phyloP scores from a whole-genome alignment of 2,797 vertebrate species.

The Lophius americanus region DNA sequence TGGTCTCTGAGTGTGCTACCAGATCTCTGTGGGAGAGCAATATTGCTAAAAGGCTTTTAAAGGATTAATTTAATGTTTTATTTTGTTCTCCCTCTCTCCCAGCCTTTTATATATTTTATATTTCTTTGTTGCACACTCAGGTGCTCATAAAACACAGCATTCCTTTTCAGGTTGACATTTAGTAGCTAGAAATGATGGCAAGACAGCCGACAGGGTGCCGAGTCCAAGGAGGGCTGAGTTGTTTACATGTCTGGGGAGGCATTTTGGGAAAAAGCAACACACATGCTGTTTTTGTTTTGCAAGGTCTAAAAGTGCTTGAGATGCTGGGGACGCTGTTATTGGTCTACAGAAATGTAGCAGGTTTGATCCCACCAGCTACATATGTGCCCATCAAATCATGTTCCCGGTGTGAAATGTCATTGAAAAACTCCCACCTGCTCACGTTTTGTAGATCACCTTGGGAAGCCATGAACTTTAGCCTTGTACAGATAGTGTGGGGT shows the following conservation, averaged over 20 bases:
- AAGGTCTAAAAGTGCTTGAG: slow-evolving; percentile 23
- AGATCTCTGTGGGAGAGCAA: slow-evolving; percentile 75
- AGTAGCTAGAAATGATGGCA: slow-evolving; percentile 59
- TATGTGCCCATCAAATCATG: not conserved
- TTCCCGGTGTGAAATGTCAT: slow-evolving; percentile 8
- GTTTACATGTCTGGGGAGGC: slow-evolving; percentile 36
- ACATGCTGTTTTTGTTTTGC: slow-evolving; percentile 48
- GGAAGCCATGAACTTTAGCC: not conserved
- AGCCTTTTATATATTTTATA: slow-evolving; percentile 38
- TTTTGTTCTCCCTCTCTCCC: slow-evolving; percentile 52
- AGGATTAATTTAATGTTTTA: slow-evolving; percentile 82
- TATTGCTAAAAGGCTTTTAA: slow-evolving; percentile 87
- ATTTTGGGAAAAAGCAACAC: slow-evolving; percentile 28
- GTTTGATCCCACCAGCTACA: slow-evolving; percentile 22
- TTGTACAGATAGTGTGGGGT: not conserved
- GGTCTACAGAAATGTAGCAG: slow-evolving; percentile 23
- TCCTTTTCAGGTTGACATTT: slow-evolving; percentile 69
- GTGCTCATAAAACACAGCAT: slow-evolving; percentile 72
- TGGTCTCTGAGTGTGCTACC: slow-evolving; percentile 68
- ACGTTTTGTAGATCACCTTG: not conserved
- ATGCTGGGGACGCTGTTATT: slow-evolving; percentile 35
- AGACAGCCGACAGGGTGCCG: slow-evolving; percentile 59
- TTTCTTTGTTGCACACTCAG: slow-evolving; percentile 76
- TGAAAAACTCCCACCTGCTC: not conserved
- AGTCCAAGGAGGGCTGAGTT: slow-evolving; percentile 51